Percentiles rank a stretch among this genome's conserved stretches.
Evolutionary conservation across 2,797 vertebrate genomes (phyloP).

Genomic region (Urocyon cinereoargenteus): DNA sequence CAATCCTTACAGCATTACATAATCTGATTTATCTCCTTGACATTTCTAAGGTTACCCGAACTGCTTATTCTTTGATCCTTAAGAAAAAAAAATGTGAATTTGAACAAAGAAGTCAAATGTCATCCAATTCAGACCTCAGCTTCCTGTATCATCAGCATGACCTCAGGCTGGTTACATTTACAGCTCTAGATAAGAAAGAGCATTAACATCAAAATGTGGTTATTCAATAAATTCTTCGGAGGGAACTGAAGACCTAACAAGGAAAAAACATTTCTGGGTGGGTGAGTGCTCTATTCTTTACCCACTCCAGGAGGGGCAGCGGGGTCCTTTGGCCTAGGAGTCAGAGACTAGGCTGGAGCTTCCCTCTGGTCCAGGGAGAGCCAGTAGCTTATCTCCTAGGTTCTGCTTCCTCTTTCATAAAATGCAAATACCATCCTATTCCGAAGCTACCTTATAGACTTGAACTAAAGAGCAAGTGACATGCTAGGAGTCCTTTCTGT

Average conservation of each 20-base stretch:
- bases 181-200: background rate
- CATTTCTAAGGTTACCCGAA: background rate
- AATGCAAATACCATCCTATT: background rate
- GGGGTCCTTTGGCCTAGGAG: background rate
- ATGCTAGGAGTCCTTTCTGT: background rate
- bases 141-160: background rate
- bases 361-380: background rate
- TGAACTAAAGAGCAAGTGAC: background rate
- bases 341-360: background rate
- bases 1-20: background rate
- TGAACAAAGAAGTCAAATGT: conserved; percentile 45
- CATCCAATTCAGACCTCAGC: conserved; percentile 5
- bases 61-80: background rate
- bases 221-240: background rate
- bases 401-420: background rate
- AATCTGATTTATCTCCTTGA: conserved; percentile 33
- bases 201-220: background rate
- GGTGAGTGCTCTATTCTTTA: background rate
- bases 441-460: background rate
- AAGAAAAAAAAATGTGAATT: background rate
- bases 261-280: background rate
- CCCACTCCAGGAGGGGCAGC: background rate
- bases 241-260: background rate
- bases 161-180: background rate
- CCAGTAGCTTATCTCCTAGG: background rate